Base-by-base conservation (phyloP, 2,113 vertebrate genomes). In the Dicentrarchus labrax region DNA sequence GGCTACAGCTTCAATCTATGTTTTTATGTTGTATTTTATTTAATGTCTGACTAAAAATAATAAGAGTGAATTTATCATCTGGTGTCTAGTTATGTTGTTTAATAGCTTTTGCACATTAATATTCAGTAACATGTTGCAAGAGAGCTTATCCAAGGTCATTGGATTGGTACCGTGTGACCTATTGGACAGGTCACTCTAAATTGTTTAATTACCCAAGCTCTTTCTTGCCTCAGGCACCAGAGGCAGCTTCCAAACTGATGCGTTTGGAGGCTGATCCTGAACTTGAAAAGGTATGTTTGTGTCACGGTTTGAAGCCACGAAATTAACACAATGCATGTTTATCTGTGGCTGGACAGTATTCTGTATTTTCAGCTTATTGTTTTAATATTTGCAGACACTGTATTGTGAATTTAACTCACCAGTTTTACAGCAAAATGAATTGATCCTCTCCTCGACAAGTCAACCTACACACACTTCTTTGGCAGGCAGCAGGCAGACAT, bases 161-260 rank as follows among this genome's bases (percentile, higher is more conserved):
- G 68, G 66, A 90, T 93, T 79, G 83, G 88, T 80, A 53, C 54
- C 75, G 56, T 79, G 88, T 93, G 93, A 91, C 91, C 91, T 86
- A 16, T 39, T 48, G 7, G 10, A 38, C 70, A 83, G 91, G 87
- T 92, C 88, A 66, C 72, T n/a, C 3, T 80, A 94, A 92, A 89
- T 87, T 80, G 70, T 89, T 22, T 94, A 90, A 93, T 91, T 90
- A 93, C 92, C 82, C 75, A 80, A 93, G 84, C 92, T 93, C 89
- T 94, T 68, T 94, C 93, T 95, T 92, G 85, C 85, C 92, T 72
- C 85, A 94, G 95, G 86, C 93, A 75, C 83, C 91, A 92, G 95
- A 95, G 73, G 8, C 90, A 89, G 94, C 86, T 94, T 95, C 95
- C 94, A 96, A 95, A 95, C 89, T 78, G 75, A 88, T 93, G 90